Conservation (phyloP, 2,888 invertebrate species). For the Sphaerophoria rueppellii region DNA sequence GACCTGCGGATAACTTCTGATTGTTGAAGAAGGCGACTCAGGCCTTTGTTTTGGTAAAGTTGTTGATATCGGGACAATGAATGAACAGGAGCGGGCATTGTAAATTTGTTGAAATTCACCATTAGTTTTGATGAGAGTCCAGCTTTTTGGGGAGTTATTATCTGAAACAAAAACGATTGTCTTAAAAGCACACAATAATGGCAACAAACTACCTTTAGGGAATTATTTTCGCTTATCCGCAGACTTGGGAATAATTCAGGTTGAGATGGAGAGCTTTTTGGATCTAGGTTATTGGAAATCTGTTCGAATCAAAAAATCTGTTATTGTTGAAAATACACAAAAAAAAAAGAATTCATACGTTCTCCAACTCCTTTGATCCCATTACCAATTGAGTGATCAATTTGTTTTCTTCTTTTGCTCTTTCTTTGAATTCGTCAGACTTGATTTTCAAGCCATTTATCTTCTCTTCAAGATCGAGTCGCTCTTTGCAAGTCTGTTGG, state of each 20-base stretch:
- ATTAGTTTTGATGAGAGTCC: constrained; percentile 45
- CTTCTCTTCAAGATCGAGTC: constrained; percentile 6
- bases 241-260: neutral
- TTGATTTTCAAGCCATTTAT: constrained; percentile 1
- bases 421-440: neutral
- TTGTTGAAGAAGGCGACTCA: constrained; percentile 54
- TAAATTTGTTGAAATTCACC: constrained; percentile 25
- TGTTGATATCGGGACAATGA: constrained; percentile 1
- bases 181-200: neutral
- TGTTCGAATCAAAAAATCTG: neutral
- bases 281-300: neutral
- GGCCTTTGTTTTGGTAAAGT: constrained; percentile 15
- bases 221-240: neutral
- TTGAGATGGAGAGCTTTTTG: neutral
- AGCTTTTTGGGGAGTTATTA: constrained; percentile 24
- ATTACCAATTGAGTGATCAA: constrained; percentile 34
- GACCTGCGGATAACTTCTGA: constrained; percentile 55
- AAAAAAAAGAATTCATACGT: constrained; percentile 3
- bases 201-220: constrained; percentile 2
- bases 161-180: neutral
- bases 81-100: neutral
- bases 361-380: constrained; percentile 23
- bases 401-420: constrained; percentile 3
- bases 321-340: neutral
- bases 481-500: neutral